Evolutionary conservation across 2,113 vertebrate species (phyloP).

Genomic region (Heptranchias perlo): DNA sequence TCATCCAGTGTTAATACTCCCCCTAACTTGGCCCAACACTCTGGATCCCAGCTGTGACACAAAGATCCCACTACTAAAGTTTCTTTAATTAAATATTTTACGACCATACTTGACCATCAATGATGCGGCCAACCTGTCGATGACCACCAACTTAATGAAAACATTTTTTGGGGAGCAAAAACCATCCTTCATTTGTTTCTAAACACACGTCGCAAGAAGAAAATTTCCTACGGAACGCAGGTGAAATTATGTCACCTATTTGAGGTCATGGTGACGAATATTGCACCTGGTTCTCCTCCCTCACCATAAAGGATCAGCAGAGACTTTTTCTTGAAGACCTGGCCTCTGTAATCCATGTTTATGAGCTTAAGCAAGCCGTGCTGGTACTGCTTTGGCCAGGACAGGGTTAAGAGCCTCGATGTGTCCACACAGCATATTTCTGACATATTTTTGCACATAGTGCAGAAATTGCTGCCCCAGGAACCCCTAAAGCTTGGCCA

Average conservation of each 20-base stretch:
- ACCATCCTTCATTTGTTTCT: neutral
- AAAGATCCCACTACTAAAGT: neutral
- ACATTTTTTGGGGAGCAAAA: neutral
- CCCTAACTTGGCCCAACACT: neutral
- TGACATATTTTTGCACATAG: conserved; percentile 10
- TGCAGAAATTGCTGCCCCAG: conserved; percentile 21
- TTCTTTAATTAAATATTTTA: neutral
- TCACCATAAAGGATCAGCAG: neutral
- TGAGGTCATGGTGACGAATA: neutral
- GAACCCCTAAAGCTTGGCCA: neutral
- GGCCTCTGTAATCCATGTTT: neutral
- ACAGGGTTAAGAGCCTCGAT: neutral
- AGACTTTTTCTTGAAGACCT: neutral
- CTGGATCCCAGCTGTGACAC: neutral
- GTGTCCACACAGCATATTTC: neutral
- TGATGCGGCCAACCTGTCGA: neutral
- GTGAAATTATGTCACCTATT: no score
- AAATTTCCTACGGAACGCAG: neutral
- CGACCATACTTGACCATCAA: neutral
- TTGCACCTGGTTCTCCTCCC: neutral
- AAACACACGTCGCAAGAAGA: neutral
- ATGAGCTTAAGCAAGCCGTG: neutral
- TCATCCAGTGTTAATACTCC: neutral
- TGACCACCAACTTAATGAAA: neutral
- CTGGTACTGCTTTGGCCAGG: neutral